A percentile compares a stretch with the other conserved stretches of the same genome.
Evolutionary conservation across 2,113 vertebrate genomes (phyloP).

Genomic region (Dinomys branickii): DNA sequence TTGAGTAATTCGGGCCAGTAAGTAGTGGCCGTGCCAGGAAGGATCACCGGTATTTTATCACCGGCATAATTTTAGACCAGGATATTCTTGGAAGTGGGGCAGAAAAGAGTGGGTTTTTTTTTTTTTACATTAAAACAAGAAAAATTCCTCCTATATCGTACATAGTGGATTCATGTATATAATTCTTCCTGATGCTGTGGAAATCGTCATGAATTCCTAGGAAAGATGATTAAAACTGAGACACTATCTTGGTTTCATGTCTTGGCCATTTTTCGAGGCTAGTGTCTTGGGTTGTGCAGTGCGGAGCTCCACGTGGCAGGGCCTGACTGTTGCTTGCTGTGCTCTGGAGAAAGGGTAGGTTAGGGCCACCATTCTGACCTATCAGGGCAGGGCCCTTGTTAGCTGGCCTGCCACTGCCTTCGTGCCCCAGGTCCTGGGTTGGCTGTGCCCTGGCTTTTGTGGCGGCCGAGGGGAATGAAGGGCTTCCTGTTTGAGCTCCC

Average conservation of each 20-base stretch:
- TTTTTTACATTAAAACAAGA: background rate
- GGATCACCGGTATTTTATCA: background rate
- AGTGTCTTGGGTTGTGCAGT: no score
- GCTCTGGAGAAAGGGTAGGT: background rate
- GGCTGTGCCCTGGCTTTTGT: background rate
- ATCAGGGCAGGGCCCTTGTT: background rate
- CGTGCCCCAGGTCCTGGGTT: background rate
- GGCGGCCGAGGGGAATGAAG: constrained; percentile 4
- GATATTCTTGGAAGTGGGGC: background rate
- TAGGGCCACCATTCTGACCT: fast-evolving
- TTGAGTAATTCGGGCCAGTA: background rate
- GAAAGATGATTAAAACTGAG: background rate
- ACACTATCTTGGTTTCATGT: background rate
- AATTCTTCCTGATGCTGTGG: background rate
- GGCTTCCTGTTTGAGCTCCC: constrained; percentile 24
- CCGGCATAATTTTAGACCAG: background rate
- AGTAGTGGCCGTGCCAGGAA: background rate
- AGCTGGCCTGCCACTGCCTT: background rate
- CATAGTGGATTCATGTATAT: background rate
- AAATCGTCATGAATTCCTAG: background rate
- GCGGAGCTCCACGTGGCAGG: fast-evolving
- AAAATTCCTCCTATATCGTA: background rate
- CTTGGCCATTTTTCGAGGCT: background rate
- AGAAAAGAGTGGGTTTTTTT: background rate
- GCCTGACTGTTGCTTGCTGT: background rate